Evolutionary conservation across 2,113 vertebrate species (phyloP), one percentile per base, ranked within the genome.

Genomic region (Perccottus glenii): DNA sequence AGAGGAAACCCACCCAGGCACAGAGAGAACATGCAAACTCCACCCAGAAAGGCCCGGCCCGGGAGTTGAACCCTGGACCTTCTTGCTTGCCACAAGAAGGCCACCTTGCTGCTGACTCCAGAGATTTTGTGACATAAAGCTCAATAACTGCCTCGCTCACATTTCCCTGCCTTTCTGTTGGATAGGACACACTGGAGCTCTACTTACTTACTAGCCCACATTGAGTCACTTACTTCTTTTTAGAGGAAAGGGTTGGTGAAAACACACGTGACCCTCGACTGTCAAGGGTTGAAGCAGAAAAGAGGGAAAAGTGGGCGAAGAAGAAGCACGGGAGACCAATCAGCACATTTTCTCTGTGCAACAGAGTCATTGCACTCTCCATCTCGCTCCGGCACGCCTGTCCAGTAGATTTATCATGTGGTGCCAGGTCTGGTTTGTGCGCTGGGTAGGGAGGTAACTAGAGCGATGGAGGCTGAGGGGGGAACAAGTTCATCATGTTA

Each of bases 401-500:
- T 55, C 48, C 49, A 44, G 14, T 1, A 62, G 67, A 90, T 92
- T 79, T 45, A 88, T 87, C 77, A 85, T 74, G 67, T 32, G 69
- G 51, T 75, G 79, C 73, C 52, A 52, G 73, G 57, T 58, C 68
- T 38, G 42, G 80, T 80, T 80, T 85, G 64, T 71, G 73, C 47
- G 55, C 38, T 36, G 70, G 67, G 64, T 64, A 40, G 68, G 60
- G 68, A 69, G 73, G 69, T 86, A 85, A 86, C 77, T 80, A 73
- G 87, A 89, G 77, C 71, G 73, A 62, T 63, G 46, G 70, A 73
- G 67, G 83, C 71, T 83, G 75, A 75, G 77, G 57, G 74, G 66
- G 81, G 77, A 75, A 88, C 87, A 87, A 89, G 88, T 92, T 91
- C 27, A 92, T 93, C 90, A 92, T 87, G 83, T 86, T 92, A 93